Evolutionary conservation across 2,888 invertebrate species (phyloP).

Genomic region (Subacronicta megacephala): DNA sequence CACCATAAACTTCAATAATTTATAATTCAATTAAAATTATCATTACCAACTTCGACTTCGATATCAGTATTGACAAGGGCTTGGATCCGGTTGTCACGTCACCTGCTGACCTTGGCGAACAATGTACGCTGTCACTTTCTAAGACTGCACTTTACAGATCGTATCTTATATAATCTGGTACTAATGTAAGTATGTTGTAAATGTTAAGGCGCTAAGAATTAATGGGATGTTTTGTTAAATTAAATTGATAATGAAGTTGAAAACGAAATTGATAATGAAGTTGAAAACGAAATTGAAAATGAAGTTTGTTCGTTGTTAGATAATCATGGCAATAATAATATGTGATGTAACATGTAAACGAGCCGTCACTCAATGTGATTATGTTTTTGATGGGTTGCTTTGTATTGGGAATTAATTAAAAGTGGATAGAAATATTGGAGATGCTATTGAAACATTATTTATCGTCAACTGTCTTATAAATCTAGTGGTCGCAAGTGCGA

Average conservation of each 20-base stretch:
- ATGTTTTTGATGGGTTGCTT: conserved; percentile 2
- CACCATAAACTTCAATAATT: not conserved
- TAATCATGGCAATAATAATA: conserved; percentile 1
- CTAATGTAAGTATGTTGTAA: conserved; percentile 17
- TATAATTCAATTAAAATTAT: conserved; percentile 22
- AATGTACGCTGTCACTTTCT: conserved; percentile 61
- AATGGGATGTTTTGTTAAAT: conserved; percentile 20
- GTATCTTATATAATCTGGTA: conserved; percentile 37
- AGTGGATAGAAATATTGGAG: no score
- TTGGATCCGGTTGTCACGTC: conserved; percentile 60
- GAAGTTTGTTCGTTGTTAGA: conserved; percentile 4
- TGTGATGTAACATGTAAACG: conserved; percentile 11
- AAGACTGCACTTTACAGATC: conserved; percentile 44
- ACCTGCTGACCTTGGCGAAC: conserved; percentile 57
- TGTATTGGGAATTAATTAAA: not conserved
- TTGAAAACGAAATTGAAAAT: no score
- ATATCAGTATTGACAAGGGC: conserved; percentile 38
- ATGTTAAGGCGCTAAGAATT: conserved; percentile 25
- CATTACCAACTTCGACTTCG: conserved; percentile 22
- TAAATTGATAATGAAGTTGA: conserved; percentile 16
- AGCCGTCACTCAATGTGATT: conserved; percentile 8
- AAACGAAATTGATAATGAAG: conserved; percentile 19
- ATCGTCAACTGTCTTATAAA: no score
- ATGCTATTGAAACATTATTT: no score
- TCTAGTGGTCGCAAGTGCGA: no score